Conservation (phyloP, 2,888 invertebrate species). For the Caenorhabditis wallacei region DNA sequence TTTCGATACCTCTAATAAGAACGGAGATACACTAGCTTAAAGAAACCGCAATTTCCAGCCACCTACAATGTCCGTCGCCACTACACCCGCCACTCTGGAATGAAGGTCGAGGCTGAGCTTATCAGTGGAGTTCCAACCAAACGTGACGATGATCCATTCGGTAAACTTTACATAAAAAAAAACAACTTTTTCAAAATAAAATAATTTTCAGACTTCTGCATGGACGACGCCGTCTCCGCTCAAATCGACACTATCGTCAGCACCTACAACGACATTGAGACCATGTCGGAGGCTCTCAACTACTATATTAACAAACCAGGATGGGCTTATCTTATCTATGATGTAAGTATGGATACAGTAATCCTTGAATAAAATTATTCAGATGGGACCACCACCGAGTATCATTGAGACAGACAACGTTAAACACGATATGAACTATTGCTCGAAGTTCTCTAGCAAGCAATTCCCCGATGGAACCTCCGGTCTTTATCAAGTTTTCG, state of each 20-base stretch:
- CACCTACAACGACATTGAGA: conserved; percentile 59
- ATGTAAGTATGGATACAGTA: conserved; percentile 32
- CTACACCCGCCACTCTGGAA: conserved; percentile 10
- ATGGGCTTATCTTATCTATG: conserved; percentile 71
- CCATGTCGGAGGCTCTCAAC: conserved; percentile 64
- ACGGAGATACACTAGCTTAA: not conserved
- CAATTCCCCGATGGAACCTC: conserved; percentile 50
- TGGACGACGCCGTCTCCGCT: conserved; percentile 56
- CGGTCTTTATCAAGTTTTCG: conserved; percentile 51
- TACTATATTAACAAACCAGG: conserved; percentile 69
- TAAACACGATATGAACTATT: conserved; percentile 67
- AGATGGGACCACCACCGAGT: conserved; percentile 64
- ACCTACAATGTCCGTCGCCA: conserved; percentile 50
- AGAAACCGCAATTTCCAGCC: conserved; percentile 42
- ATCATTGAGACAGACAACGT: conserved; percentile 66
- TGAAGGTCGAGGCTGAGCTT: conserved; percentile 34
- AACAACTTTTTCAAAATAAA: no score
- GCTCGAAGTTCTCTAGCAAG: conserved; percentile 60
- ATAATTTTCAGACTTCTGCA: conserved; percentile 65
- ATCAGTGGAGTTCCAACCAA: conserved; percentile 33
- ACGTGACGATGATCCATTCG: conserved; percentile 50
- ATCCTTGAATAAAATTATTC: conserved; percentile 10
- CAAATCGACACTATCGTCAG: conserved; percentile 64
- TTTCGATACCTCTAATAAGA: no score
- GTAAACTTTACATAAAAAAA: conserved; percentile 12